Evolutionary conservation across 2,888 invertebrate genomes (phyloP), one percentile per base, ranked within the genome.

Genomic region (Drosophila parthenogenetica): DNA sequence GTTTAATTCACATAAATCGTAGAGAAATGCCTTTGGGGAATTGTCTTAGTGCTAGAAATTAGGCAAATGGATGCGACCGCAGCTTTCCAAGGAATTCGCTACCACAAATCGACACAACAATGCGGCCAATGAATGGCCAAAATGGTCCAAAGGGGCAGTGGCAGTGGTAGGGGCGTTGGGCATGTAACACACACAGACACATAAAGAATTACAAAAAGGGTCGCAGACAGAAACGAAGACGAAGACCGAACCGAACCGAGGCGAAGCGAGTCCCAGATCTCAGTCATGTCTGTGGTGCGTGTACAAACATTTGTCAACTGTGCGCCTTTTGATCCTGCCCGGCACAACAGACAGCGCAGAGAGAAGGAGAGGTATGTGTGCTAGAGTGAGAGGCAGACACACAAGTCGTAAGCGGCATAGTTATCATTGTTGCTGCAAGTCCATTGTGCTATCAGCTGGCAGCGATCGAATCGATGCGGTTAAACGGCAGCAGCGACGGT

Each of bases 1-100:
- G 86, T 83, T 90, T 89, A 87, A 90, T 88, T 79, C 86, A 85
- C 89, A 89, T 89, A 89, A 89, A 89, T 89, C 84, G 72, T 76
- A 71, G 83, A 81, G 79, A 90, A 90, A 77, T 83, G 81, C 89
- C 89, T 80, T 86, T 89, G 83, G 89, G 90, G 87, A 85, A 90
- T 90, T 79, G 87, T 79, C 58, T 67, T 64, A 53, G 42, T 61
- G 54, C 53, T 70, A 66, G 83, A 87, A 83, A 83, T 83, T 87
- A 87, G 88, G 84, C 88, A 85, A 85, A 84, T 85, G 77, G 69
- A 55, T 70, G 77, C 54, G 72, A 65, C 71, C 67, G 43, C 73
- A 73, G 76, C 79, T 78, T 87, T 87, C 87, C 77, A 64, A 46
- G 59, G 88, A 89, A 87, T 87, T 87, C 71, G 87, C 81, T 79